Evolutionary conservation across 92 coral and sea anemone genomes (phyloP), one percentile per base, ranked within the genome.

Genomic region (Parazoanthus atlanticus): DNA sequence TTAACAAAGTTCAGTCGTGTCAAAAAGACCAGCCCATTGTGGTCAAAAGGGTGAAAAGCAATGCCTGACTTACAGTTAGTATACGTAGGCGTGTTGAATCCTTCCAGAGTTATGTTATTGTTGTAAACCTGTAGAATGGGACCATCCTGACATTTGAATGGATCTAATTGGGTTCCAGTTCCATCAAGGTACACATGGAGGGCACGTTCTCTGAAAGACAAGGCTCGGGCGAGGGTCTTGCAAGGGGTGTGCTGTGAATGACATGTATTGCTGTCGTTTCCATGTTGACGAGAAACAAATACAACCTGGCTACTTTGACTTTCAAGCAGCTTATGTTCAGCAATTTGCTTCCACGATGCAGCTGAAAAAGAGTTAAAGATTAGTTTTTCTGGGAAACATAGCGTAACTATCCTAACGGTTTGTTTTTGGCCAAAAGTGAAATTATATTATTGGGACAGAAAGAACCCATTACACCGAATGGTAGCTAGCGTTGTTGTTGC

Each of bases 151-250:
- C 85, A 80, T 6, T 30, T 36, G 36, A 47, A 80, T 38, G 85
- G 85, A 49, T 66, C 67, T 30, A 9, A 31, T 46, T 43, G 38
- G 17, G 85, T 80, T 58, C 32, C 41, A 17, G 65, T 80, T 16
- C 85, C 67, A 66, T 80, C 85, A 26, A 80, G 6, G 85, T 80
- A 80, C 15, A 80, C 66, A 19, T 80, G 67, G 85, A 49, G 69
- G 33, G 32, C n/a, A 10, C 32, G 36, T 25, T 16, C 36, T 58
- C 85, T 80, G n/a, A 80, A 49, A 8, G 19, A 32, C 61, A 80
- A 3, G 6, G 85, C 85, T 80, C 67, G 29, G 19, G 69, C 69
- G 10, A 80, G 33, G 33, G 85, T 49, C 61, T 80, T 49, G 33
- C 85, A 80, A 2, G 66, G 66, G 2, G 61, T 31, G 61, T 80